Percentiles rank a stretch among this genome's conserved stretches.
Evolutionary conservation across 2,888 invertebrate species (phyloP).

Genomic region (Automeris io): DNA sequence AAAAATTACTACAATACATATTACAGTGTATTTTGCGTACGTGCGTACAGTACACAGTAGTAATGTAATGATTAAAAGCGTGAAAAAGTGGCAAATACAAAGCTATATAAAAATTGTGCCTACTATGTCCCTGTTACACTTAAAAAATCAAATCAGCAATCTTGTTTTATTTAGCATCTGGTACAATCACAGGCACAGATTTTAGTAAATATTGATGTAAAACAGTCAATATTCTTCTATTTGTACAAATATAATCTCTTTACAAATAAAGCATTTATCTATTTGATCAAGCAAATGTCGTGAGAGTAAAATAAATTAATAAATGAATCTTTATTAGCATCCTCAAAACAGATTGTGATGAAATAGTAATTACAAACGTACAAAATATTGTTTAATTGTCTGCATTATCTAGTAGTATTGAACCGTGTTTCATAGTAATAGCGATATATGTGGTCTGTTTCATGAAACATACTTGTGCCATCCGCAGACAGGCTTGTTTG

Average conservation of each 20-base stretch:
- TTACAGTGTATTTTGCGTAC: too few relatives aligned
- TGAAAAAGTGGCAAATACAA: too few relatives aligned
- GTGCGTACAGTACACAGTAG: too few relatives aligned
- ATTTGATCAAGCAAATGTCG: slow-evolving; percentile 33
- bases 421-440: slow-evolving; percentile 53
- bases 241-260: slow-evolving; percentile 21
- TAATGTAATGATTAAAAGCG: too few relatives aligned
- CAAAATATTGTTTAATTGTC: slow-evolving; percentile 57
- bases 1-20: too few relatives aligned
- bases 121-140: too few relatives aligned
- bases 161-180: too few relatives aligned
- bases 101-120: too few relatives aligned
- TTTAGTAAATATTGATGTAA: background rate
- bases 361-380: slow-evolving; percentile 56
- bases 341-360: slow-evolving; percentile 41
- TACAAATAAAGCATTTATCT: slow-evolving; percentile 38
- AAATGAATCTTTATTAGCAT: slow-evolving; percentile 17
- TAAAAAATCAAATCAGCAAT: too few relatives aligned
- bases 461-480: slow-evolving; percentile 69
- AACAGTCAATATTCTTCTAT: slow-evolving; percentile 9
- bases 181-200: too few relatives aligned
- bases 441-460: slow-evolving; percentile 37
- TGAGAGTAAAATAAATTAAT: slow-evolving; percentile 27
- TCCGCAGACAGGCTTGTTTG: slow-evolving; percentile 58
- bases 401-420: slow-evolving; percentile 57